Base-by-base conservation (phyloP, 2,888 invertebrate species). In the Octonoba sinensis region DNA sequence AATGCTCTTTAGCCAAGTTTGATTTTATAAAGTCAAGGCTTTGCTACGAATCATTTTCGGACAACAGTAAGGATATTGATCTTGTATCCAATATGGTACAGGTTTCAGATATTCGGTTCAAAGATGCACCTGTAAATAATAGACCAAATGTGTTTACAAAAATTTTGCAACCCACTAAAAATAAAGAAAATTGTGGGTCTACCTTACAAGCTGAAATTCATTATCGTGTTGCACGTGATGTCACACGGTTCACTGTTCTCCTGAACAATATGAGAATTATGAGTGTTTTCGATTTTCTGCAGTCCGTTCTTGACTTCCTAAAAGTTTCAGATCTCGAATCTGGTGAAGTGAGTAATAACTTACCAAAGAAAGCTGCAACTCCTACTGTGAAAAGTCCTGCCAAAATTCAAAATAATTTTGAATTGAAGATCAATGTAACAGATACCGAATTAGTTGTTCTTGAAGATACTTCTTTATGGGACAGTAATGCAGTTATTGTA, bases 361-460 rank as follows among this genome's bases (percentile, higher is more conserved):
- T 69, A 0, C 47, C 49, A 24, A 46, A 51, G 22, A 69, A 69
- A 49, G 16, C 22, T n/a, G 16, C 15, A 18, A 46, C 47, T 3
- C n/a, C 62, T 47, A 56, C 46, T 15, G 22, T 18, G n/a, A 73
- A 84, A 85, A 57, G 85, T 86, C 86, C 65, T 4, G 44, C 44
- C 86, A 88, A 73, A 86, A 47, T 15, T 16, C 62, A 73, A n/a
- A 46, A 86, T 15, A 92, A 92, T 0, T 91, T 94, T 88, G 97
- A 97, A 89, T 90, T 97, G 49, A 96, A 96, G 88, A 90, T 99
- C 74, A 98, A 97, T 89, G 93, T 98, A 36, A 96, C 96, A 0
- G 96, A 98, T 89, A 97, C 97, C 3, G 97, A 99, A 89, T 90
- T 99, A 77, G 96, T 99, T 47, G 91, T 98, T 49, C 94, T 99